phyloP scores from a whole-genome alignment of 2,113 vertebrate species.

The Camarhynchus parvulus region DNA sequence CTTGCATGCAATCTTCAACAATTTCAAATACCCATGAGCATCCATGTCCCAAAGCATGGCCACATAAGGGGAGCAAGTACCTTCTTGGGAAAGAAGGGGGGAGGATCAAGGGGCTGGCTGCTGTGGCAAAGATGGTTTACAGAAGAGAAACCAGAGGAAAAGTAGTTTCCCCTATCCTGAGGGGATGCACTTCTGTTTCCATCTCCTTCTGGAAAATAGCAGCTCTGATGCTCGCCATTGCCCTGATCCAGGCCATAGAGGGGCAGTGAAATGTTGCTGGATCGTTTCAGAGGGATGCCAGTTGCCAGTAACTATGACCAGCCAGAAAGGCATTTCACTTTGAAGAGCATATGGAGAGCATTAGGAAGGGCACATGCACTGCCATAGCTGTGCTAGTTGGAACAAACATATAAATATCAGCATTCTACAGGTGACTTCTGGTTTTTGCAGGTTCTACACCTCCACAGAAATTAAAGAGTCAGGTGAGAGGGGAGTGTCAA shows the following conservation, averaged over 20 bases:
- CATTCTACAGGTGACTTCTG: neutral
- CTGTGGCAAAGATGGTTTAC: neutral
- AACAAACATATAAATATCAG: neutral
- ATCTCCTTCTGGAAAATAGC: neutral
- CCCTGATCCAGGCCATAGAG: fast-evolving
- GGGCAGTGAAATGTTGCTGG: neutral
- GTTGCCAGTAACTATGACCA: neutral
- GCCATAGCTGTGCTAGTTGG: neutral
- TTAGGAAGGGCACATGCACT: neutral
- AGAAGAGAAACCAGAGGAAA: neutral
- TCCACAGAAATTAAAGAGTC: neutral
- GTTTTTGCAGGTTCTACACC: neutral
- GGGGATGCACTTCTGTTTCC: neutral
- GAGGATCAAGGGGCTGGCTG: neutral
- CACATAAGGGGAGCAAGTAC: neutral
- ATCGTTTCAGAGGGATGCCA: neutral
- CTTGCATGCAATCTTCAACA: too few relatives aligned
- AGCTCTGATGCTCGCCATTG: neutral
- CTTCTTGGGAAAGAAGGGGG: neutral
- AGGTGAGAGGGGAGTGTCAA: neutral
- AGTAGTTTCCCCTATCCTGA: neutral
- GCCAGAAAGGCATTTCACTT: neutral
- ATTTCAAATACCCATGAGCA: neutral
- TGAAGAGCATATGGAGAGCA: neutral
- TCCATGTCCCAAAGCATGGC: neutral